These are phyloP conservation scores for Chironomus striatipennis DNA, from an alignment of 1,140 invertebrate species.

Conservation along the genomic window DNA sequence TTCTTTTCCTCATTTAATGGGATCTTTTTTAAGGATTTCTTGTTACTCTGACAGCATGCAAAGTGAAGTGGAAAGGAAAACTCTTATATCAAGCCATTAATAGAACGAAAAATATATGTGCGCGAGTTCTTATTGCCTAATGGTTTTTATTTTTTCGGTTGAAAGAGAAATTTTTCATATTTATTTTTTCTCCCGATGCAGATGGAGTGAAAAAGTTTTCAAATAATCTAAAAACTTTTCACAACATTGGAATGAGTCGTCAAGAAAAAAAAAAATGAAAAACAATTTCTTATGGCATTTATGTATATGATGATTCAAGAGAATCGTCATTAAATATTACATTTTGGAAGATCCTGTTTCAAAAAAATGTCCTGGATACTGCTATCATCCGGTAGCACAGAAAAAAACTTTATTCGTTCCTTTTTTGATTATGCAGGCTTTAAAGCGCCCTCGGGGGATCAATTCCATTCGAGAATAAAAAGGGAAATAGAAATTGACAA, in stretches of 20 bases:
- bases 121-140: neutral
- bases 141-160: no score
- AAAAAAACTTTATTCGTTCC: neutral
- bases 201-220: constrained; percentile 18
- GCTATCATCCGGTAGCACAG: neutral
- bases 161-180: neutral
- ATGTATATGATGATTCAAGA: neutral
- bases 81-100: neutral
- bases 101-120: neutral
- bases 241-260: no score
- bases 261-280: neutral
- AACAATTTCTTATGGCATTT: neutral
- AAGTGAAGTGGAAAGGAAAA: neutral
- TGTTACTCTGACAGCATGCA: neutral
- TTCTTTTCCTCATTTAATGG: neutral
- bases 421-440: constrained; percentile 17
- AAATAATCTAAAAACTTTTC: neutral
- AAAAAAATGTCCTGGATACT: neutral
- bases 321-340: neutral
- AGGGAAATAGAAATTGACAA: neutral
- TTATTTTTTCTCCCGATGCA: neutral
- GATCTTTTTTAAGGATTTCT: constrained; percentile 8
- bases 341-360: neutral
- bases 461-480: neutral
- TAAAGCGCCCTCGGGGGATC: constrained; percentile 6